phyloP scores from a whole-genome alignment of 2,113 vertebrate species.

The Caretta caretta region DNA sequence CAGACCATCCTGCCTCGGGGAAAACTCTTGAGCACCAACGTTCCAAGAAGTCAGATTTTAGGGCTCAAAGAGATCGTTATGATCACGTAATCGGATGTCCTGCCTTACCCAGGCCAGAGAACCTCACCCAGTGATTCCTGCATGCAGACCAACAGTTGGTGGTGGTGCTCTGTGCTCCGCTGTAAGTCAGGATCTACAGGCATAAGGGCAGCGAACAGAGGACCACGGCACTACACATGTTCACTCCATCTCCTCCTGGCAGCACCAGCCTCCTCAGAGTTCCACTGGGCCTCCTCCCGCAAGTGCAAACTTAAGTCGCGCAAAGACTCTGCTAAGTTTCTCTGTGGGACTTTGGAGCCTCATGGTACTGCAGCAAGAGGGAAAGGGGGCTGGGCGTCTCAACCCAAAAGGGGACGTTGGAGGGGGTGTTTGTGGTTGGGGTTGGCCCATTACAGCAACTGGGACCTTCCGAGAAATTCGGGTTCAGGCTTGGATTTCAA shows the following conservation, averaged over 20 bases:
- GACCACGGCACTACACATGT: neutral
- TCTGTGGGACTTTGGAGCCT: no score
- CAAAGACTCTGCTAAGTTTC: neutral
- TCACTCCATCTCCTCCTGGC: neutral
- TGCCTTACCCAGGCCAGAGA: neutral
- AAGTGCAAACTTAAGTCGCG: neutral
- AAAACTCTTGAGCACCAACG: neutral
- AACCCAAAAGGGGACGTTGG: neutral
- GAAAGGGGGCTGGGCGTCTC: neutral
- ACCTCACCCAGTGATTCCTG: neutral
- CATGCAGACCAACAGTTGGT: neutral
- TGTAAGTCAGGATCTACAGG: neutral
- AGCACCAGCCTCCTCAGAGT: neutral
- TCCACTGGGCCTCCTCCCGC: neutral
- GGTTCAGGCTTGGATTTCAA: neutral
- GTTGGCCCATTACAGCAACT: neutral
- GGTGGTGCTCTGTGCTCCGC: neutral
- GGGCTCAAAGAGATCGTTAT: neutral
- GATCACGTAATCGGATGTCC: neutral
- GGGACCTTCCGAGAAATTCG: neutral
- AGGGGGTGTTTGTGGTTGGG: neutral
- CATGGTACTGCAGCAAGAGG: neutral
- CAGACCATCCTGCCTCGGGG: neutral
- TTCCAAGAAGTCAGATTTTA: neutral
- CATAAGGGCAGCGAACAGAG: neutral